Percentiles rank a stretch among this genome's conserved stretches.
phyloP scores from a whole-genome alignment of 2,797 vertebrate species.

The Botia kubotai region DNA sequence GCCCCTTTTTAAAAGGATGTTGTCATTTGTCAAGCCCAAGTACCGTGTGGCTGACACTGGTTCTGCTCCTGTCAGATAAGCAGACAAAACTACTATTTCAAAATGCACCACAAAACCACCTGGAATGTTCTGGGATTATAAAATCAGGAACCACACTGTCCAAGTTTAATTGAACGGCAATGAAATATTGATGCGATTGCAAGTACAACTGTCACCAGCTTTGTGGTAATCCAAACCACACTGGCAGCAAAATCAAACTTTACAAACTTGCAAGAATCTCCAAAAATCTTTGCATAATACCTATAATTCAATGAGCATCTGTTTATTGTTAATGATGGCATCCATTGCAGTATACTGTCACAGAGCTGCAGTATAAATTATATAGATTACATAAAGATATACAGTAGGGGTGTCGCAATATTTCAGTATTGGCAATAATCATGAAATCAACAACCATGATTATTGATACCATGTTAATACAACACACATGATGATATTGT shows the following conservation, averaged over 20 bases:
- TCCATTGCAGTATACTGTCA: not conserved
- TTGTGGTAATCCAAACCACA: slow-evolving; percentile 18
- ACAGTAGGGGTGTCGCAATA: too few species aligned
- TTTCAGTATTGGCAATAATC: too few species aligned
- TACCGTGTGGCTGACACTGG: not conserved
- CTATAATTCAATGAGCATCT: not conserved
- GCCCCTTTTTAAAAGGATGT: not conserved
- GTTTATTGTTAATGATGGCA: not conserved
- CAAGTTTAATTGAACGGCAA: slow-evolving; percentile 2
- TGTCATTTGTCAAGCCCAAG: slow-evolving; percentile 21
- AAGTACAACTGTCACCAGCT: not conserved
- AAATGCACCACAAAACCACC: slow-evolving; percentile 30
- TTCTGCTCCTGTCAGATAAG: slow-evolving; percentile 6
- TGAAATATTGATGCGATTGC: slow-evolving; percentile 6
- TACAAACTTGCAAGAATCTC: not conserved
- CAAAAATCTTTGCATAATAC: not conserved
- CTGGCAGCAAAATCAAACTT: not conserved
- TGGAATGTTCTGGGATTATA: slow-evolving; percentile 18
- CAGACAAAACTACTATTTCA: slow-evolving; percentile 18
- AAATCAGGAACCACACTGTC: not conserved
- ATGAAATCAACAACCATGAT: too few species aligned
- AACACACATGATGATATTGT: too few species aligned
- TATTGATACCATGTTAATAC: too few species aligned
- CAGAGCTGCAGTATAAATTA: not conserved
- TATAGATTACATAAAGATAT: too few species aligned